These are phyloP conservation scores for Pipa parva DNA, from an alignment of 2,113 vertebrate species.

Conservation along the genomic window DNA sequence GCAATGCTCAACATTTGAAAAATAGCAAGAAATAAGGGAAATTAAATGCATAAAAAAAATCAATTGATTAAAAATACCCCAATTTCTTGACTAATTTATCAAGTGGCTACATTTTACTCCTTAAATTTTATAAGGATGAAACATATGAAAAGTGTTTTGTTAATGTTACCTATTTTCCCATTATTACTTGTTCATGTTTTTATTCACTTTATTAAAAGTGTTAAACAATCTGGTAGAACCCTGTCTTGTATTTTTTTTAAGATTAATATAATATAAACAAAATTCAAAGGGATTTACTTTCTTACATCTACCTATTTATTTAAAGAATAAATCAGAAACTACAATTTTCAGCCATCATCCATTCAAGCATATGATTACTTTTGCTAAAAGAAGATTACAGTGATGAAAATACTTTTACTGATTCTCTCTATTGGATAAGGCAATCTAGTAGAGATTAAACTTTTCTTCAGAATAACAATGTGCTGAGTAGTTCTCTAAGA, in stretches of 20 bases:
- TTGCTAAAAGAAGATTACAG: constrained; percentile 24
- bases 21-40: too few species aligned
- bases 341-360: constrained; percentile 20
- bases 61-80: too few species aligned
- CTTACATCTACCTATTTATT: constrained; percentile 11
- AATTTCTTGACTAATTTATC: too few species aligned
- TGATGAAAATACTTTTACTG: constrained; percentile 30
- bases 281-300: neutral
- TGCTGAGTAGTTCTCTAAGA: constrained; percentile 1
- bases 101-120: too few species aligned
- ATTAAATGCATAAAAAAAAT: too few species aligned
- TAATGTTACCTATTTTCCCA: too few species aligned
- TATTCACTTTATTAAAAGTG: neutral
- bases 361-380: constrained; percentile 32
- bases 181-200: neutral
- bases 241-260: neutral
- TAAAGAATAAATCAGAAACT: constrained; percentile 21
- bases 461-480: constrained; percentile 22
- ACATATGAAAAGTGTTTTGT: too few species aligned
- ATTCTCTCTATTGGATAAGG: constrained; percentile 31
- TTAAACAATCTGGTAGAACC: neutral
- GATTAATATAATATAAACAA: constrained; percentile 12
- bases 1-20: too few species aligned
- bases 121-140: too few species aligned
- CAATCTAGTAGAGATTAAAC: constrained; percentile 27